phyloP scores from a whole-genome alignment of 2,888 invertebrate species.

The Meandrusa payeni region DNA sequence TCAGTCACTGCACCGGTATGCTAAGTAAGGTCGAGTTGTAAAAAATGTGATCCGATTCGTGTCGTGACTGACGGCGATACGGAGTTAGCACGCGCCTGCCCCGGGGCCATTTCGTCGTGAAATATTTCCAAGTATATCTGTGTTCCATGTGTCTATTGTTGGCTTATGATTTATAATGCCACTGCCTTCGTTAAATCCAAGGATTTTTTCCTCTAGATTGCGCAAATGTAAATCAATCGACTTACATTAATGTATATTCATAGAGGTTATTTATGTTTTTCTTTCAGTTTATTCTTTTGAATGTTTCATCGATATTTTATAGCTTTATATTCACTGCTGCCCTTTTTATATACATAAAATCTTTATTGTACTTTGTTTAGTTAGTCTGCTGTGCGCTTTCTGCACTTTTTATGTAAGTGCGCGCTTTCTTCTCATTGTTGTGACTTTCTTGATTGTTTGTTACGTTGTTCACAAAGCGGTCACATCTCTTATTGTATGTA shows the following conservation, averaged over 20 bases:
- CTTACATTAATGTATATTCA: too few species aligned
- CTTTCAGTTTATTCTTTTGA: too few species aligned
- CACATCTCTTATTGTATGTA: conserved; percentile 57
- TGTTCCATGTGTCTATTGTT: conserved; percentile 31
- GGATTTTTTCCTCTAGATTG: conserved; percentile 47
- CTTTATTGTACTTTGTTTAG: not conserved
- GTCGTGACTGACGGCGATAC: conserved; percentile 61
- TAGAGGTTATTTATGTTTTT: too few species aligned
- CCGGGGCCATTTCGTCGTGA: conserved; percentile 54
- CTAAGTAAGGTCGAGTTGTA: conserved; percentile 54
- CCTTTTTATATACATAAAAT: too few species aligned
- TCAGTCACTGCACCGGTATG: conserved; percentile 23
- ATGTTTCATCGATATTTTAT: too few species aligned
- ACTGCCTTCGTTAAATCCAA: conserved; percentile 54
- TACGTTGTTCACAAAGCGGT: conserved; percentile 63
- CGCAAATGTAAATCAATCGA: conserved; percentile 36
- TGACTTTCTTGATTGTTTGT: conserved; percentile 69
- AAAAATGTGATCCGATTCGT: conserved; percentile 58
- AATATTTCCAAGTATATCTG: conserved; percentile 60
- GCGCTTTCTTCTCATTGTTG: conserved; percentile 64
- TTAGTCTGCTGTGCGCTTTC: conserved; percentile 43
- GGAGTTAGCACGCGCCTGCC: conserved; percentile 62
- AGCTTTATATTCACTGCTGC: too few species aligned
- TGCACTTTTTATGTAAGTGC: conserved; percentile 45
- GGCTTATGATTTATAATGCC: conserved; percentile 62